Base-by-base conservation (phyloP, 2,888 invertebrate species). In the Cheilosia urbana region DNA sequence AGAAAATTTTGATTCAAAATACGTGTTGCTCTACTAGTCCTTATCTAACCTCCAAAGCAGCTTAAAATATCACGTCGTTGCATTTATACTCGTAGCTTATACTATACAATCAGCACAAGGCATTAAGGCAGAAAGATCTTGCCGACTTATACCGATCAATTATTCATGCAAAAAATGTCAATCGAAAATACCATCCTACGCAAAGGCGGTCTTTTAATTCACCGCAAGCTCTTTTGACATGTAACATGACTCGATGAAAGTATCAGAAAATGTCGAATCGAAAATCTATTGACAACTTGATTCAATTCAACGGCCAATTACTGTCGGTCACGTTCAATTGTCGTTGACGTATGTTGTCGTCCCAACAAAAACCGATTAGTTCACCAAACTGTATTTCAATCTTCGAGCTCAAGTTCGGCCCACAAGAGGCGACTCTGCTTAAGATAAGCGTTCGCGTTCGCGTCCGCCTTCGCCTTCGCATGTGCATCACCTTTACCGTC, bases 311-410 rank as follows among this genome's bases (percentile, higher is more conserved):
- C 72, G 76, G 81, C 76, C 85, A 85, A 85, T 85, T 85, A 85
- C 76, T 85, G 85, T 85, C 85, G 85, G 85, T 81, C 81, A 85
- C 77, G 80, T 85, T 85, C 81, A 85, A 77, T 85, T 85, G 62
- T 55, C 68, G 37, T 81, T 81, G 80, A 85, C 68, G 72, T 81
- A 77, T 72, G 66, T 77, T 81, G 79, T 69, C 84, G 69, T 84
- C 63, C 40, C 79, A 63, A 60, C 63, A 79, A 84, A 84, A 83
- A 80, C 55, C 84, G 79, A 84, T 84, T 84, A 84, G 84, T 71
- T 80, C 69, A 75, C 63, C 37, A 79, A 79, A 69, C 42, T 79
- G 69, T 71, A 78, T 69, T 68, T 57, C 55, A 83, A 83, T 78
- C 75, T 75, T 47, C 60, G 79, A 60, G 62, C 55, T 27, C 40